Evolutionary conservation across 2,888 invertebrate genomes (phyloP), one percentile per base, ranked within the genome.

Genomic region (Altica lythri): DNA sequence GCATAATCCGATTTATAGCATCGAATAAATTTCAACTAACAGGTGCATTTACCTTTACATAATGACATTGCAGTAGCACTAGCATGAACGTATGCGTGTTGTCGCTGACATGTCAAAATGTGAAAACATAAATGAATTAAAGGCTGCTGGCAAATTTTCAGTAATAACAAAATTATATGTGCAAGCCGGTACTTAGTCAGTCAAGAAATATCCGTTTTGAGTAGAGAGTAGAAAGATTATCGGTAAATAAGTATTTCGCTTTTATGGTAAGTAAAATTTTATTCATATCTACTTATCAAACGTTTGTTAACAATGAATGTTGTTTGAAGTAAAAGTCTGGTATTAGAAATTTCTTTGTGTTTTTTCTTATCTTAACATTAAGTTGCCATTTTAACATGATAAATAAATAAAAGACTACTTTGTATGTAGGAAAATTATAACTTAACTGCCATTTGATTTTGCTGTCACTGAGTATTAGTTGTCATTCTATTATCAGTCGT

Each of bases 51-150:
- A 48, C 48, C 38, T 48, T 10, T 19, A 29, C 18, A 17, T 18
- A 38, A 16, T 48, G 30, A 22, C 40, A 22, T 8, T 10, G 32
- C n/a, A 12, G 17, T 46, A 27, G 32, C n/a, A 12, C 12, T 46
- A 27, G 17, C 46, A 35, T 45, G 45, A 34, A 32, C 34, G 3
- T 22, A 13, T 30, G 38, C 38, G 48, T 40, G 48, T 14, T 27
- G 29, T 10, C 19, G 2, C 13, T 25, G 25, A 46, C 46, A 29
- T 48, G 48, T 48, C 48, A 40, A 17, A 48, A 49, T 14, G 48
- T 40, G 40, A 49, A 37, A 49, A 49, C 48, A 48, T 48, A 19
- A 49, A 30, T 30, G 40, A 40, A 49, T 49, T 49, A 49, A 49
- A 49, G 30, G 40, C 40, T 40, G 16, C 16, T 22, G 40, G 40